Evolutionary conservation across 2,888 invertebrate genomes (phyloP).

Genomic region (Rutpela maculata): DNA sequence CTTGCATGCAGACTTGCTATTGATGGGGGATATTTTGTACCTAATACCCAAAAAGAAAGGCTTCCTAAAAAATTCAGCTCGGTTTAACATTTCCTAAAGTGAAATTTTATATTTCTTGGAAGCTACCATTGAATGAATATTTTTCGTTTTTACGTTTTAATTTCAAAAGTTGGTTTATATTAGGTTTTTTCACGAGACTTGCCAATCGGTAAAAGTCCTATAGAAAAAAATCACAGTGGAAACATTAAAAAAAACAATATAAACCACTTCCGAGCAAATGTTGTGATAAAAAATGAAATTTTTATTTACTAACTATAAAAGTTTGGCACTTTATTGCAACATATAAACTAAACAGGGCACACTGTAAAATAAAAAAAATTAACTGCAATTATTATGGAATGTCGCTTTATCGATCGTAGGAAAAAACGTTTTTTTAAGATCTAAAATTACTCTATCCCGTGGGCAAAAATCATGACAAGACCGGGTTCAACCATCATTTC

Average conservation of each 20-base stretch:
- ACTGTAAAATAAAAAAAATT: slow-evolving; percentile 6
- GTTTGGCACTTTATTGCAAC: slow-evolving; percentile 27
- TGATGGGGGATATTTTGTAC: neutral
- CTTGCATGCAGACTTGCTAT: neutral
- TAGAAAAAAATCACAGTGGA: neutral
- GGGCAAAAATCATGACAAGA: slow-evolving; percentile 98
- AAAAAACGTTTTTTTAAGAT: neutral
- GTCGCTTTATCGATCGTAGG: neutral
- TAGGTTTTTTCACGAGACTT: neutral
- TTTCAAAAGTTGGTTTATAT: neutral
- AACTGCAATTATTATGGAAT: slow-evolving; percentile 21
- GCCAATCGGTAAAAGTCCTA: neutral
- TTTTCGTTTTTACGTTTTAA: neutral
- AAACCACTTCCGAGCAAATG: neutral
- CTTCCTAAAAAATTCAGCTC: neutral
- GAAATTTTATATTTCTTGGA: neutral
- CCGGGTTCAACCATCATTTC: slow-evolving; percentile 98
- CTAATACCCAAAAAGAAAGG: neutral
- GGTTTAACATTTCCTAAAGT: neutral
- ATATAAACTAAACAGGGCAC: slow-evolving; percentile 3
- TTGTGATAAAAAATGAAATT: neutral
- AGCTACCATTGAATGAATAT: too few species aligned
- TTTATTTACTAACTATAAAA: neutral
- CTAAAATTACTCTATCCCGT: slow-evolving; percentile 86
- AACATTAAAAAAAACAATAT: neutral